Evolutionary conservation across 2,797 vertebrate genomes (phyloP).

Genomic region (Acipenser ruthenus): DNA sequence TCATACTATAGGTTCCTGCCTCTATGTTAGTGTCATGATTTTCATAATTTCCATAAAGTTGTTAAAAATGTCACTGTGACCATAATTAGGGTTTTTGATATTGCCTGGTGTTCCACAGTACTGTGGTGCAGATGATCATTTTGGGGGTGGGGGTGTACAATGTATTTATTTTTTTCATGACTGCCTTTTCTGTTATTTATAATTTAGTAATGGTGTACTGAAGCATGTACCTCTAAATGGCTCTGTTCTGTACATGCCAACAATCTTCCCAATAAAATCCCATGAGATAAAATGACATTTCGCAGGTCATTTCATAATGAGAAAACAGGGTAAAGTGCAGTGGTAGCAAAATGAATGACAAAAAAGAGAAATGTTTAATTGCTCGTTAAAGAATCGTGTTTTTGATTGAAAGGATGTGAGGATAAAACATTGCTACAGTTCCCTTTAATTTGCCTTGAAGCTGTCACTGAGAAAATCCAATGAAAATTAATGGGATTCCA

Average conservation of each 20-base stretch:
- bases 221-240: not conserved
- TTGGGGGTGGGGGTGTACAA: too few species aligned
- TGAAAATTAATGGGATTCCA: not conserved
- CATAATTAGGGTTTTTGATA: too few species aligned
- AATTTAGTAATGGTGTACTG: not conserved
- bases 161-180: too few species aligned
- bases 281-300: too few species aligned
- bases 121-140: too few species aligned
- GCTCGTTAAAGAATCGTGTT: not conserved
- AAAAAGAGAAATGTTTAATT: not conserved
- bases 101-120: too few species aligned
- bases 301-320: not conserved
- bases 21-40: too few species aligned
- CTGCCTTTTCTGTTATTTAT: not conserved
- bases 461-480: not conserved
- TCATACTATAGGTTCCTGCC: too few species aligned
- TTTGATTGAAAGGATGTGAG: not conserved
- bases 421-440: not conserved
- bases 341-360: not conserved
- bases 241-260: too few species aligned
- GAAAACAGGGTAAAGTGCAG: not conserved
- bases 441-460: not conserved
- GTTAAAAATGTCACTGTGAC: too few species aligned
- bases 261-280: too few species aligned
- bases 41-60: too few species aligned